Conservation (phyloP, 2,113 vertebrate genomes). For the Lucifuga dentata region DNA sequence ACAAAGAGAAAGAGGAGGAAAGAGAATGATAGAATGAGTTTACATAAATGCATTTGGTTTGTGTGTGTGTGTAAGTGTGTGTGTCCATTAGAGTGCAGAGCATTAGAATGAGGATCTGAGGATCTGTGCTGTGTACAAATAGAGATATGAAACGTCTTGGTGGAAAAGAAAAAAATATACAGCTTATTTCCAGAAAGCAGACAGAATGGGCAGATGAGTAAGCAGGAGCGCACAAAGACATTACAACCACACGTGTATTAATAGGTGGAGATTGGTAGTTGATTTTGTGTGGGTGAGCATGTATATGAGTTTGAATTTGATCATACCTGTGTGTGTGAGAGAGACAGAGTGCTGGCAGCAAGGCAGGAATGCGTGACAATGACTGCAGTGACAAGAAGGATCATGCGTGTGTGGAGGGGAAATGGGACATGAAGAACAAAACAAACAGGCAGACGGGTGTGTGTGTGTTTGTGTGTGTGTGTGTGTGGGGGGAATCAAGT, state of each 20-base stretch:
- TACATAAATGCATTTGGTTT: conserved; percentile 2
- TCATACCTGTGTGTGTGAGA: conserved; percentile 27
- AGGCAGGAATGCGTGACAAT: conserved; percentile 60
- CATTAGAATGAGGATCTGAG: too few species aligned
- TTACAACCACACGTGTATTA: conserved; percentile 18
- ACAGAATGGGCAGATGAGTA: conserved; percentile 45
- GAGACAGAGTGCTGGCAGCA: conserved; percentile 51
- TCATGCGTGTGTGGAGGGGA: conserved; percentile 63
- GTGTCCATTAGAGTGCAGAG: not conserved
- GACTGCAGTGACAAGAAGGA: conserved; percentile 65
- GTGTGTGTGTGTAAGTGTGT: conserved; percentile 9
- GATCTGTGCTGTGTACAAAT: not conserved
- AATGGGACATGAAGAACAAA: conserved; percentile 80
- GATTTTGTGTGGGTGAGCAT: conserved; percentile 16
- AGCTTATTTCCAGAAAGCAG: conserved; percentile 38
- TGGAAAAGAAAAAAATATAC: conserved; percentile 8
- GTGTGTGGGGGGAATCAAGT: conserved; percentile 15
- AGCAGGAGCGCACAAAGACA: conserved; percentile 22
- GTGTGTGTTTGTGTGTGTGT: not conserved
- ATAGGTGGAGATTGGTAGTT: conserved; percentile 1
- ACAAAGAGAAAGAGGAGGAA: not conserved
- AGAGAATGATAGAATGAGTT: too few species aligned
- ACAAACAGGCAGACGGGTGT: conserved; percentile 59
- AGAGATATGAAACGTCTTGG: not conserved
- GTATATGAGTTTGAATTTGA: conserved; percentile 38